Evolutionary conservation across 2,888 invertebrate genomes (phyloP).

Genomic region (Tetragonula carbonaria): DNA sequence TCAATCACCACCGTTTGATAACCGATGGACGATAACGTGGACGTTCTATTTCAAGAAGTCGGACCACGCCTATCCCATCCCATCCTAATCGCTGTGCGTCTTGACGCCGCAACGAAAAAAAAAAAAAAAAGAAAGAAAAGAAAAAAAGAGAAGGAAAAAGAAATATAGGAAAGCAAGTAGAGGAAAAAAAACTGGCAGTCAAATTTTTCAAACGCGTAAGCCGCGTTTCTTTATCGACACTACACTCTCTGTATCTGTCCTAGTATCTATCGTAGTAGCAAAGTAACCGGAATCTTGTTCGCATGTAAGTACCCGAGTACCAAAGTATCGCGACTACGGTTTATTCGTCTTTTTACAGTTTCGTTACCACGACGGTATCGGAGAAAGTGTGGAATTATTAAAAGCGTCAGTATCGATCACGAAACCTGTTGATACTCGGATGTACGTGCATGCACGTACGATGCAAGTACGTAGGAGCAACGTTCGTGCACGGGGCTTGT

Average conservation of each 20-base stretch:
- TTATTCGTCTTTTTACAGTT: slow-evolving; percentile 8
- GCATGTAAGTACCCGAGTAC: not conserved
- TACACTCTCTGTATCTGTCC: not conserved
- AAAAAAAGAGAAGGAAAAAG: slow-evolving; percentile 26
- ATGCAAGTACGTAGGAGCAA: not conserved
- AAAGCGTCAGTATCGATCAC: slow-evolving; percentile 59
- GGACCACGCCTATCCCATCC: slow-evolving; percentile 70
- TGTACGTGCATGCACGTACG: not conserved
- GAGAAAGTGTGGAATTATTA: slow-evolving; percentile 58
- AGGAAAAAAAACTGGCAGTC: too few relatives aligned
- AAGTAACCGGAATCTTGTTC: not conserved
- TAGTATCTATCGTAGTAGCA: too few relatives aligned
- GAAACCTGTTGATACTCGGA: slow-evolving; percentile 62
- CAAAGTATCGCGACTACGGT: not conserved
- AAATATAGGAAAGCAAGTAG: not conserved
- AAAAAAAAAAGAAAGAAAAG: slow-evolving; percentile 55
- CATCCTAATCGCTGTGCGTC: slow-evolving; percentile 56
- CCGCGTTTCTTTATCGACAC: not conserved
- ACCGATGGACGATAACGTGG: slow-evolving; percentile 66
- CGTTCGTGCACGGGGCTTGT: slow-evolving; percentile 18
- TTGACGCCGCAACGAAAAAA: slow-evolving; percentile 48
- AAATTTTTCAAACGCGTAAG: too few relatives aligned
- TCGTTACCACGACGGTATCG: not conserved
- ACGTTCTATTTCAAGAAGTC: slow-evolving; percentile 72
- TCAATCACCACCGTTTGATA: slow-evolving; percentile 80